phyloP scores from a whole-genome alignment of 92 coral and sea anemone genomes.

The Porites divaricata region DNA sequence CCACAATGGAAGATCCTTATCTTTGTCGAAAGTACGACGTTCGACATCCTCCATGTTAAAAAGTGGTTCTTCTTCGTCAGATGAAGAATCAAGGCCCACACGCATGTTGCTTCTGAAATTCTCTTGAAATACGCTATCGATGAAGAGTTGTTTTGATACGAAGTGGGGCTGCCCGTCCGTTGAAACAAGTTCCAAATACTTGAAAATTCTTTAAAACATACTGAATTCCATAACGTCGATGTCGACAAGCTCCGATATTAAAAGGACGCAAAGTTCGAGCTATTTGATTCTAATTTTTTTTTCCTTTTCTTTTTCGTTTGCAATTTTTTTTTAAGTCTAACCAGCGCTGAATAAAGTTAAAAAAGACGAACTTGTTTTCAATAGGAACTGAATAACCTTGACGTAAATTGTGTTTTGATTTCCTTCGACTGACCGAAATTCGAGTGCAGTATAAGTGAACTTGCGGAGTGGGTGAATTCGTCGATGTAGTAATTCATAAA shows the following conservation, averaged over 20 bases:
- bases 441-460: not conserved
- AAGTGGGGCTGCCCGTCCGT: not conserved
- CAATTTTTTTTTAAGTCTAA: not conserved
- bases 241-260: not conserved
- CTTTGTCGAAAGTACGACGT: conserved; percentile 62
- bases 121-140: not conserved
- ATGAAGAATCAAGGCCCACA: conserved; percentile 66
- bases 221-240: not conserved
- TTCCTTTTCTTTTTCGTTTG: not conserved
- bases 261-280: not conserved
- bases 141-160: not conserved
- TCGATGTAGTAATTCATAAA: not conserved
- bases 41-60: conserved; percentile 86
- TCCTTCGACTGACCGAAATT: not conserved
- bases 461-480: not conserved
- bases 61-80: conserved; percentile 84
- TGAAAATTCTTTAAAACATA: not conserved
- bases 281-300: not conserved
- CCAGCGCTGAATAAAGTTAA: not conserved
- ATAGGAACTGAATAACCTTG: not conserved
- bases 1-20: conserved; percentile 63
- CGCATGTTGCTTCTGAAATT: conserved; percentile 49
- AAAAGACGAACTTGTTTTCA: not conserved
- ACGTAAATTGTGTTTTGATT: not conserved
- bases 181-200: not conserved